Evolutionary conservation across 2,113 vertebrate species (phyloP), one percentile per base, ranked within the genome.

Genomic region (Edolisoma coerulescens): DNA sequence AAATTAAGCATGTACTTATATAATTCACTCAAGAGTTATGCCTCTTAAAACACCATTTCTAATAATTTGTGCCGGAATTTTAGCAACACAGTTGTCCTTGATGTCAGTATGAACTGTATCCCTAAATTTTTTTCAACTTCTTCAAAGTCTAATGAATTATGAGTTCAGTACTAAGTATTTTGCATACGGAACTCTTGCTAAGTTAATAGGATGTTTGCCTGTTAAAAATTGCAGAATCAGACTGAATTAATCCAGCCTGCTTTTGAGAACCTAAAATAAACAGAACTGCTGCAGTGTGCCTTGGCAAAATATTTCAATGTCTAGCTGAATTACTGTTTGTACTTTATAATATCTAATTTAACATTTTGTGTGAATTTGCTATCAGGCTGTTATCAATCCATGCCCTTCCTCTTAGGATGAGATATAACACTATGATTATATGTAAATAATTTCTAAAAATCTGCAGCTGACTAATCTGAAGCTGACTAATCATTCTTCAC

Each of bases 231-330:
- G 45, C 44, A 77, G 63, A 50, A 91, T 67, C 42, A 73, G 42
- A 41, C 39, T 89, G 50, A 71, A 82, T 82, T 80, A 74, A 91
- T 88, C 69, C 53, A 76, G 63, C 50, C 18, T 59, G 30, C 50
- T 93, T 97, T 89, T 89, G 57, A 93, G 28, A 71, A 84, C 19
- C 53, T 80, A 91, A 90, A 91, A 76, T 87, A 90, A 84, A 90
- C 15, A 33, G 21, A 71, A 78, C 28, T 81, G 49, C 42, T 70
- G 12, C 39, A 56, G 13, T 21, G 33, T 95, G 64, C 39, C 19
- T 84, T 94, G 75, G 45, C 23, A 73, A 78, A 30, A 11, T 76
- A 87, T 91, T 90, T 49, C 37, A 68, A 53, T 91, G 70, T 88
- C 50, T 89, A 78, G 41, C 49, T 96, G 69, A 88, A 64, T 90